phyloP scores from a whole-genome alignment of 2,797 vertebrate species.

The Eptatretus atami region DNA sequence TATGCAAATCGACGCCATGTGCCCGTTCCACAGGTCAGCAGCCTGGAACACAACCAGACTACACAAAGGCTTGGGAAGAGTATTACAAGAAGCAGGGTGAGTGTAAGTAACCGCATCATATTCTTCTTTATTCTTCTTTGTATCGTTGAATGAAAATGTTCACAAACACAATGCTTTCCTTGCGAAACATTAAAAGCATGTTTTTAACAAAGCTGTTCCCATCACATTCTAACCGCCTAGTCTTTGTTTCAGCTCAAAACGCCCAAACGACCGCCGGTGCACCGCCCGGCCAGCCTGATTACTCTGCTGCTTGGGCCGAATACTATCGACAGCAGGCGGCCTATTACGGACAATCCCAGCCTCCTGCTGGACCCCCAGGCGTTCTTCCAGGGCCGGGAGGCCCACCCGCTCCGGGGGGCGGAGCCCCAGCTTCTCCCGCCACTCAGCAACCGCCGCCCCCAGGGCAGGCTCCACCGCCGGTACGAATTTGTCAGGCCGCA shows the following conservation, averaged over 20 bases:
- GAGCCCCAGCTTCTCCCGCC: background rate
- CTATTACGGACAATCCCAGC: constrained; percentile 73
- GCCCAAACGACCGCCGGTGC: constrained; percentile 31
- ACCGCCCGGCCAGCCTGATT: constrained; percentile 60
- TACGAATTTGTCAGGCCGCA: background rate
- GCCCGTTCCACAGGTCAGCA: constrained; percentile 14
- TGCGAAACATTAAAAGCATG: no score
- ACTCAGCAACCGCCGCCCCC: constrained; percentile 2
- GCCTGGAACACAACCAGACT: constrained; percentile 19
- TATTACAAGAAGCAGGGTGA: constrained; percentile 45
- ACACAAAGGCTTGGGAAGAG: constrained; percentile 39
- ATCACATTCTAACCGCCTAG: no score
- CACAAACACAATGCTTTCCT: no score
- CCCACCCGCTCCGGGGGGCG: background rate
- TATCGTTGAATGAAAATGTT: no score
- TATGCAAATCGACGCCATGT: no score
- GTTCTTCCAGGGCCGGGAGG: background rate
- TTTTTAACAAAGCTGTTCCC: no score
- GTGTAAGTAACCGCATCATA: constrained; percentile 2
- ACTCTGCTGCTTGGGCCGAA: constrained; percentile 84
- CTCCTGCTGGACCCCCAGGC: constrained; percentile 41
- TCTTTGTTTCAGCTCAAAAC: constrained; percentile 34
- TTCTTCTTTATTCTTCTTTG: no score
- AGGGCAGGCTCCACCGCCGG: constrained; percentile 1
- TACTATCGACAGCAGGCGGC: constrained; percentile 91